Base-by-base conservation (phyloP, 2,113 vertebrate genomes). In the Natator depressus region DNA sequence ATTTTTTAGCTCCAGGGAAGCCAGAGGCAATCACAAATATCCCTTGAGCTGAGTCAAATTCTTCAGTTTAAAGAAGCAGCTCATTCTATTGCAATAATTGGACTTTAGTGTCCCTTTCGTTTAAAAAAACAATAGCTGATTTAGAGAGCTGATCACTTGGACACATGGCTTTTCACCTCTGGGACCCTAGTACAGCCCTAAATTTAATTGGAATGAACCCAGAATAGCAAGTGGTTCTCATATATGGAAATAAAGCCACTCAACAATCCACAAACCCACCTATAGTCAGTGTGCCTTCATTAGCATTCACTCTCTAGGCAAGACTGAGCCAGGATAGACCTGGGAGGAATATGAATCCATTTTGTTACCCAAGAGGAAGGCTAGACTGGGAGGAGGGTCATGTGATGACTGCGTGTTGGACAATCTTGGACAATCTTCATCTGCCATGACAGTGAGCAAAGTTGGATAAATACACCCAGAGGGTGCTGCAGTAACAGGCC, bases 1-100 rank as follows among this genome's bases (percentile, higher is more conserved):
- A 96, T 96, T 97, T 97, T 97, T 98, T 97, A 97, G 97, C 97
- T 97, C 75, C 62, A 89, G 97, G 97, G 97, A 97, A 91, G 97
- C 97, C 94, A 95, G 94, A 97, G 98, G 98, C 97, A 94, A 96
- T 97, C 91, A 93, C 95, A 97, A 96, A 97, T 96, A 97, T 97
- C 98, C 97, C 97, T 97, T 96, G 97, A 98, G 98, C 94, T 90
- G 93, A 97, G 94, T 92, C 93, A 98, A 97, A 96, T 86, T 97
- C 96, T 95, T 96, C 85, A 95, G 91, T 98, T 98, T 96, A 97
- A 96, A 98, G 97, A 81, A 94, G 89, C 93, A 93, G 84, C 55
- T 50, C 80, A 96, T 89, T 96, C 94, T 96, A 94, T 94, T 89
- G 95, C 96, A 65, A 47, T 98, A 97, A 98, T 97, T 96, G 94